Evolutionary conservation across 2,888 invertebrate species (phyloP).

Genomic region (Bombyx huttoni): DNA sequence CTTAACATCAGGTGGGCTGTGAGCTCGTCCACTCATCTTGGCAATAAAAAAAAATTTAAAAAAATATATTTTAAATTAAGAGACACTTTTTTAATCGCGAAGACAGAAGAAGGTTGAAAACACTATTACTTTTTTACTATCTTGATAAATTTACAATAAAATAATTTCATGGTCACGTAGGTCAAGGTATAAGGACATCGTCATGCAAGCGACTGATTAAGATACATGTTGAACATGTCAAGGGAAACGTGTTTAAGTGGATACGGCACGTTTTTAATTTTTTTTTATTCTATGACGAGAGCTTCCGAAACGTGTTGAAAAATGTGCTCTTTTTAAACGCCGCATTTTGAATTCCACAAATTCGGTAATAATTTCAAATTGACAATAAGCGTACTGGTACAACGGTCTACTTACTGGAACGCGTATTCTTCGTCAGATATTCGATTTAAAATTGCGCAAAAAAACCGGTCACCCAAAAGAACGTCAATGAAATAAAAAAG

Average conservation of each 20-base stretch:
- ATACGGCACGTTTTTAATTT: constrained; percentile 13
- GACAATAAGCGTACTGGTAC: too few relatives aligned
- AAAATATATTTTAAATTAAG: too few relatives aligned
- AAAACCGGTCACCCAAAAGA: neutral
- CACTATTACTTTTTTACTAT: neutral
- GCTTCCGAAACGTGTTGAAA: constrained; percentile 10
- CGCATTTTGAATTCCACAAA: neutral
- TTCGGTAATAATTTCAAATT: too few relatives aligned
- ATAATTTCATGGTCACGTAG: constrained; percentile 17
- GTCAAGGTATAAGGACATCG: constrained; percentile 39
- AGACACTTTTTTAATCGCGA: too few relatives aligned
- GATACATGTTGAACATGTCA: constrained; percentile 27
- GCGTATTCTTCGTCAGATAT: too few relatives aligned
- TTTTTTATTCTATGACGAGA: constrained; percentile 12
- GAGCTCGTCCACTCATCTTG: too few relatives aligned
- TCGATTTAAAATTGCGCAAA: too few relatives aligned
- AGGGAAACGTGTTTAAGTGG: constrained; percentile 49
- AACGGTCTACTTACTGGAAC: too few relatives aligned
- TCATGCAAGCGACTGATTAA: constrained; percentile 22
- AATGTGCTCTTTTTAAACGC: neutral
- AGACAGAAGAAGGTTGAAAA: too few relatives aligned
- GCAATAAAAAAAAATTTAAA: too few relatives aligned
- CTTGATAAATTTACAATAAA: neutral
- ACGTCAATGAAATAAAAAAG: neutral
- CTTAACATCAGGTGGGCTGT: too few relatives aligned